Base-by-base conservation (phyloP, 2,888 invertebrate species). In the Microctonus brassicae region DNA sequence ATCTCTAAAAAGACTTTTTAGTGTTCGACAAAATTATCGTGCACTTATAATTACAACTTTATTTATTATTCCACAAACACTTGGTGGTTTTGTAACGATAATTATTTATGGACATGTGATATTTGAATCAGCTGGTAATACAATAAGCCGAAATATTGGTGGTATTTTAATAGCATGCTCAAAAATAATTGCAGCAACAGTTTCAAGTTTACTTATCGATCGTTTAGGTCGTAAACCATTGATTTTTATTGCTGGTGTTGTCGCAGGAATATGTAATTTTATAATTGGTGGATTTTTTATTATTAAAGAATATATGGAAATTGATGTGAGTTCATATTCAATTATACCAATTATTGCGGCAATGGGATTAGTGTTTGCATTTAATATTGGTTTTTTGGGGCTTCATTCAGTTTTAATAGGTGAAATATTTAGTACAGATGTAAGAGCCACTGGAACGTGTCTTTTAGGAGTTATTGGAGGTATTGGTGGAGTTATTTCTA, bases 51-150 rank as follows among this genome's bases (percentile, higher is more conserved):
- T 90, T 3, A 82, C 87, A 0, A 73, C 88, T 0, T 75, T 85
- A 0, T 82, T 90, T 33, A 84, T 89, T 81, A 73, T 88, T 3
- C 87, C 89, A 29, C 90, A 90, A 69, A 88, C 90, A 73, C 85
- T 89, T 11, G 83, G 85, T n/a, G 88, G 88, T 0, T 85, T 82
- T 60, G 80, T 83, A 55, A 76, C 82, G 0, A 75, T 88, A 6
- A 73, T 88, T 24, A 79, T 82, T 3, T 88, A 86, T 76, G 81
- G 83, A 1, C 88, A 88, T 3, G 78, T 87, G 4, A 90, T 90
- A 42, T 89, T 91, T 71, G 72, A 73, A 60, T 81, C 82, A 10
- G 75, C 80, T 0, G 76, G 76, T 5, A 79, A 76, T 29, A 33
- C 67, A 3, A 61, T 84, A 22, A 78, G 80, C 0, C 78, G 81